These are phyloP conservation scores for Cydia strobilella DNA, from an alignment of 1,140 invertebrate species.

Conservation along the genomic window DNA sequence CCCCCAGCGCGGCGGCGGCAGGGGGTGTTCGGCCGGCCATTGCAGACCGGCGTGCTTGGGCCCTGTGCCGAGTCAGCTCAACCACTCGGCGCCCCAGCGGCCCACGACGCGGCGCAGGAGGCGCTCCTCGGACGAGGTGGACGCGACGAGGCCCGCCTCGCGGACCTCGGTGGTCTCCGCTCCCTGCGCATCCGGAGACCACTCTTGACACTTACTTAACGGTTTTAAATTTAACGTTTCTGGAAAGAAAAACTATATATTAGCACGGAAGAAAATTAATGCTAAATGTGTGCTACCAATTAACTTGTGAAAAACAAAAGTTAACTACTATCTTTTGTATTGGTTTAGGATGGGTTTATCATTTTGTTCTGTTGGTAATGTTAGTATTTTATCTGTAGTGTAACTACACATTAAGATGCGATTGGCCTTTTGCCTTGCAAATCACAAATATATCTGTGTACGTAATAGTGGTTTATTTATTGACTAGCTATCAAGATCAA, in stretches of 20 bases:
- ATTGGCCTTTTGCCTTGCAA: no score
- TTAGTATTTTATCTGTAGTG: no score
- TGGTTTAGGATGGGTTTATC: no score
- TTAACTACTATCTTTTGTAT: no score
- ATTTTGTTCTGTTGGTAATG: no score
- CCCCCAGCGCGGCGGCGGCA: conserved; percentile 86
- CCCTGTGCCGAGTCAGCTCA: conserved; percentile 93
- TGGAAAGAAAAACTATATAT: conserved; percentile 49
- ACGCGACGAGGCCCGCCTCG: conserved; percentile 56
- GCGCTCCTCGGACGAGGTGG: conserved; percentile 75
- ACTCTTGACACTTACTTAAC: conserved; percentile 76
- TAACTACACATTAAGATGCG: no score
- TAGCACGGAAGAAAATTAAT: not conserved
- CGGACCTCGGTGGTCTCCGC: conserved; percentile 77
- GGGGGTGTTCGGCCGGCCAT: conserved; percentile 79
- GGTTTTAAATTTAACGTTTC: conserved; percentile 79
- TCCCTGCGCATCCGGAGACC: conserved; percentile 75
- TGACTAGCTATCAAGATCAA: no score
- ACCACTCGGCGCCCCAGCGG: conserved; percentile 94
- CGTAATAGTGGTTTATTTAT: no score
- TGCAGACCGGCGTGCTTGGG: conserved; percentile 72
- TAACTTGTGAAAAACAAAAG: no score
- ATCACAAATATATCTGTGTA: no score
- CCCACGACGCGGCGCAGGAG: conserved; percentile 87
- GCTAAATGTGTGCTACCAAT: not conserved